Percentiles rank a stretch among this genome's conserved stretches.
Evolutionary conservation across 2,113 vertebrate genomes (phyloP).

Genomic region (Ictalurus furcatus): DNA sequence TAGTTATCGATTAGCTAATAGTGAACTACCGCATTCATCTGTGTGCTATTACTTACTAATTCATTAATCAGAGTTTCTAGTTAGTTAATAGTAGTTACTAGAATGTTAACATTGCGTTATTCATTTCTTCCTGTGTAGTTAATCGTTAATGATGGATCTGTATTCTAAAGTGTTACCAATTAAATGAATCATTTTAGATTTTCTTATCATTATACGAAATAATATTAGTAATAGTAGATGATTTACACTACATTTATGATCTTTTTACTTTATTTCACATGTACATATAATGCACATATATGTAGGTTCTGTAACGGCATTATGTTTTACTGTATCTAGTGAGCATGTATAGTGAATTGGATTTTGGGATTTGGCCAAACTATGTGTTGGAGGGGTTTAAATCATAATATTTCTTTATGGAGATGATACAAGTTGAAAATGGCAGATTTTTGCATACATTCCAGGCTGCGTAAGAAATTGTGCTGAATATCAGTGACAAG

Average conservation of each 20-base stretch:
- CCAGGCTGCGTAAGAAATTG: neutral
- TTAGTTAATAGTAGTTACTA: too few relatives aligned
- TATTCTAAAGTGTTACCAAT: too few relatives aligned
- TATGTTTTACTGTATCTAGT: neutral
- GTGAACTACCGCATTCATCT: too few relatives aligned
- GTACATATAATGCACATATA: neutral
- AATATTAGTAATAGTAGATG: neutral
- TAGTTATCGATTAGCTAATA: too few relatives aligned
- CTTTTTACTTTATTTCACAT: neutral
- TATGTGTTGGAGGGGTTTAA: neutral
- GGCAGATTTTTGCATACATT: neutral
- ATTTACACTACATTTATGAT: neutral
- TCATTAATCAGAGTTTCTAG: too few relatives aligned
- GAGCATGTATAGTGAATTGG: neutral
- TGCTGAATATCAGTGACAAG: neutral
- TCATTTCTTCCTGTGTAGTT: too few relatives aligned
- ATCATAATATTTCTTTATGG: neutral
- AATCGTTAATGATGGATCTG: too few relatives aligned
- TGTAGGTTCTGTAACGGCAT: neutral
- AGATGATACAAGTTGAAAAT: neutral
- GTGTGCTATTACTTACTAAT: too few relatives aligned
- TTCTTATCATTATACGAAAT: neutral
- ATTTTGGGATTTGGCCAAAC: neutral
- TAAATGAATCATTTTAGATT: neutral
- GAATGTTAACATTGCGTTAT: too few relatives aligned